These are phyloP conservation scores for Dermatemys mawii DNA, from an alignment of 2,113 vertebrate genomes.

Conservation along the genomic window DNA sequence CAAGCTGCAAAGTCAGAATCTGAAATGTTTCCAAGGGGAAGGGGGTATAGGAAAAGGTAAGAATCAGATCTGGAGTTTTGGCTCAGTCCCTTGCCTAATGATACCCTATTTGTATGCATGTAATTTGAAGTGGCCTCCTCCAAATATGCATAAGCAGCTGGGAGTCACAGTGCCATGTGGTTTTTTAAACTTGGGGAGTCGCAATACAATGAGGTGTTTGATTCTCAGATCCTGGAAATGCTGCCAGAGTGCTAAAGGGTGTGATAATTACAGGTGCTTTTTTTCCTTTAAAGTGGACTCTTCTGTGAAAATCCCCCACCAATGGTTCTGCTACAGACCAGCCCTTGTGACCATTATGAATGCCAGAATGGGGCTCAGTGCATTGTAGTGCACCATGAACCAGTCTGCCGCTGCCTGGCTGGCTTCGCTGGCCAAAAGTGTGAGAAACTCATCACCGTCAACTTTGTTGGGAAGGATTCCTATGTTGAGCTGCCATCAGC, in stretches of 20 bases:
- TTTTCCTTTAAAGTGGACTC: conserved; percentile 81
- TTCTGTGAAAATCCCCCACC: conserved; percentile 95
- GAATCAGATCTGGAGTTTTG: not conserved
- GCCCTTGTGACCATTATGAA: conserved; percentile 94
- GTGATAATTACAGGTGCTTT: not conserved
- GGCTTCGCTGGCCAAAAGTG: conserved; percentile 93
- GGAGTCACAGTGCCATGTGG: fast-evolving
- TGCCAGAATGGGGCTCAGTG: conserved; percentile 95
- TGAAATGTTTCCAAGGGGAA: not conserved
- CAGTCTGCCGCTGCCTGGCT: conserved; percentile 91
- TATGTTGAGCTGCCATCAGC: conserved; percentile 89
- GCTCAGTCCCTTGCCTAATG: not conserved
- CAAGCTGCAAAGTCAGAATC: not conserved
- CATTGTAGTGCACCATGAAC: conserved; percentile 89
- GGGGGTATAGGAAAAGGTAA: not conserved
- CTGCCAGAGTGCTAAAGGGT: not conserved
- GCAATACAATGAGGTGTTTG: fast-evolving
- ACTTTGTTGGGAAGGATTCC: conserved; percentile 94
- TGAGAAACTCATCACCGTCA: conserved; percentile 93
- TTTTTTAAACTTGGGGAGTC: not conserved
- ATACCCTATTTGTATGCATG: not conserved
- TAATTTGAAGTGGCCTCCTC: not conserved
- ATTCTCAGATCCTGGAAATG: not conserved
- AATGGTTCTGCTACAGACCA: conserved; percentile 98
- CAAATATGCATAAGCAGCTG: not conserved